Base-by-base conservation (phyloP, 2,113 vertebrate species). In the Malurus melanocephalus region DNA sequence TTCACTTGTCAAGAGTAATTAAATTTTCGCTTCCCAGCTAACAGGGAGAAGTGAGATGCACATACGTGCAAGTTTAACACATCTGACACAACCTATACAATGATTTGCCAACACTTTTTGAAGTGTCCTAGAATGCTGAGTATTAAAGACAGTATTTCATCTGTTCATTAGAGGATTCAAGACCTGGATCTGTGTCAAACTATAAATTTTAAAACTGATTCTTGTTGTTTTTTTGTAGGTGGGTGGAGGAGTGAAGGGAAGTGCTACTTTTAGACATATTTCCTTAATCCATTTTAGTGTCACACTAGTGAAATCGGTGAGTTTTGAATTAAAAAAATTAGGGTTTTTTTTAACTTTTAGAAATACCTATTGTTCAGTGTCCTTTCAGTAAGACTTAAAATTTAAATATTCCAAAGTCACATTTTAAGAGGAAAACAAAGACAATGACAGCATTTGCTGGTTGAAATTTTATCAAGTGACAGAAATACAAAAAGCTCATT, bases 1-100 rank as follows among this genome's bases (percentile, higher is more conserved):
- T 72, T 46, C 28, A 38, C 18, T 57, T 40, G 21, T 16, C 28
- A 61, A 11, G 5, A 61, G n/a, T 18, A 71, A 60, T 51, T 42
- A 69, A 43, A 27, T n/a, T 51, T 84, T 61, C 51, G 23, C 26
- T 59, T 59, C 35, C 14, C 30, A 81, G 21, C 5, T n/a, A 64
- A n/a, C 3, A 30, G 4, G 64, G 11, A 55, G 16, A 72, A 81
- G 0, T 30, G 14, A 56, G n/a, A 20, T 7, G 11, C 11, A 49
- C 5, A 12, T 8, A 8, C 3, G 30, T 0, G 2, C 9, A 64
- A 45, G 14, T 2, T 28, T 22, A 48, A 33, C 52, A 65, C 3
- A 2, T 19, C 42, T 60, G 32, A 75, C 20, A 43, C 7, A 46
- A 61, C 3, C 18, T 61, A 6, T 2, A 26, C 0, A 1, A 64